These are phyloP conservation scores for Erpetoichthys calabaricus DNA, from an alignment of 2,797 vertebrate genomes.

Conservation along the genomic window DNA sequence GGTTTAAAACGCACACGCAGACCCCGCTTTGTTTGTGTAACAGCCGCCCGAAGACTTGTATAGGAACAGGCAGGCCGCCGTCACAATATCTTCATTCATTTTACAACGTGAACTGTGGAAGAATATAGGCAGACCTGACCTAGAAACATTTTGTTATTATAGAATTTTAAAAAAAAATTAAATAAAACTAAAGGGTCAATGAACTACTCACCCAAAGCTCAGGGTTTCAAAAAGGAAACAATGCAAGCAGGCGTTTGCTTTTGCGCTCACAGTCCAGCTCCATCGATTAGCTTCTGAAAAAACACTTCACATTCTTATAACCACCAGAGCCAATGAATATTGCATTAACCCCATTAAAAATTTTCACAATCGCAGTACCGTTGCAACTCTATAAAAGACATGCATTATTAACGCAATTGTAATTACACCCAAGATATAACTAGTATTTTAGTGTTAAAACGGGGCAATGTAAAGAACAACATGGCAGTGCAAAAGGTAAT, in stretches of 20 bases:
- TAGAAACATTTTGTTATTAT: slow-evolving; percentile 1
- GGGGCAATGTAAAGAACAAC: slow-evolving; percentile 30
- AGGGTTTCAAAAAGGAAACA: slow-evolving; percentile 20
- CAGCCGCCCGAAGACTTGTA: too few species aligned
- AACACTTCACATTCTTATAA: slow-evolving; percentile 68
- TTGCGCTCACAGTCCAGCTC: slow-evolving; percentile 27
- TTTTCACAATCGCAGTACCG: slow-evolving; percentile 29
- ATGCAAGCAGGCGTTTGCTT: slow-evolving; percentile 25
- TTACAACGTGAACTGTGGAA: too few species aligned
- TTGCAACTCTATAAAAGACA: slow-evolving; percentile 32
- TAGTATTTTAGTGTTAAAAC: slow-evolving; percentile 24
- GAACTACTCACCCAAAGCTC: slow-evolving; percentile 21
- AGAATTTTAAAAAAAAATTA: background rate
- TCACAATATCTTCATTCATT: too few species aligned
- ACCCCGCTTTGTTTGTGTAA: too few species aligned
- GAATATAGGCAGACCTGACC: too few species aligned
- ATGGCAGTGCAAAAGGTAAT: slow-evolving; percentile 26
- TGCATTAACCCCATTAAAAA: slow-evolving; percentile 52
- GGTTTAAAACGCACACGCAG: too few species aligned
- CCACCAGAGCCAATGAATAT: slow-evolving; percentile 71
- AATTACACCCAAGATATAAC: slow-evolving; percentile 37
- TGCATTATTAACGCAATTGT: slow-evolving; percentile 49
- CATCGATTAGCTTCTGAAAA: slow-evolving; percentile 57
- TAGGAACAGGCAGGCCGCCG: too few species aligned
- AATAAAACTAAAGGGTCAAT: background rate